Percentiles rank a stretch among this genome's conserved stretches.
Conservation (phyloP, 2,888 invertebrate genomes). For the Acholoe squamosa region DNA sequence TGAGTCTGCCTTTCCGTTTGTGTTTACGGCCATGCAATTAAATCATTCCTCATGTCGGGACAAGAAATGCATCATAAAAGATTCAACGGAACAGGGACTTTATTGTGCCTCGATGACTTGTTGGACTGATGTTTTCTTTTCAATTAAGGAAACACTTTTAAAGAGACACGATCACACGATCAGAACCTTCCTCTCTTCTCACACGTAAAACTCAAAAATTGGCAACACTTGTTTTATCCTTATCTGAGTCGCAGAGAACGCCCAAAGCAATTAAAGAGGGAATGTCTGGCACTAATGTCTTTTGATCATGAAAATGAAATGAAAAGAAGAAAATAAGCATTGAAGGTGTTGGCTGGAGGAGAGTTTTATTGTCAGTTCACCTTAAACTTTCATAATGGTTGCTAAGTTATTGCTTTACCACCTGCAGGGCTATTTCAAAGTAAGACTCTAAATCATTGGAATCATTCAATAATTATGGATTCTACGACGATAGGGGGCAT, state of each 20-base stretch:
- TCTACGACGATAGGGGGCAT: too few species aligned
- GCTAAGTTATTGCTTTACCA: neutral
- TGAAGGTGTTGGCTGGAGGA: neutral
- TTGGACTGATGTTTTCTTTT: constrained; percentile 54
- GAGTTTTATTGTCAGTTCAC: neutral
- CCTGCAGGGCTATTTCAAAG: neutral
- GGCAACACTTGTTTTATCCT: constrained; percentile 41
- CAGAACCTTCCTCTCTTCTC: constrained; percentile 23
- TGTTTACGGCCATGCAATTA: constrained; percentile 52
- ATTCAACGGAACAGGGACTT: constrained; percentile 45
- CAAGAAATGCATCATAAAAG: constrained; percentile 56
- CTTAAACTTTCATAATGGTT: neutral
- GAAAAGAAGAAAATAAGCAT: neutral
- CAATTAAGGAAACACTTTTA: constrained; percentile 58
- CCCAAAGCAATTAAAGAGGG: constrained; percentile 12
- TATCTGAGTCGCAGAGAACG: neutral
- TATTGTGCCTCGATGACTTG: constrained; percentile 41
- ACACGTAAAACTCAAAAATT: constrained; percentile 30
- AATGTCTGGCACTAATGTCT: constrained; percentile 35
- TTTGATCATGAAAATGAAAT: constrained; percentile 32
- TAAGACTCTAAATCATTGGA: neutral
- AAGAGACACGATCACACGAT: constrained; percentile 42
- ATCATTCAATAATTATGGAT: neutral
- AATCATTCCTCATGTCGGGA: constrained; percentile 42
- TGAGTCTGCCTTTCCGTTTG: neutral